These are phyloP conservation scores for Zaprionus davidi DNA, from an alignment of 1,140 invertebrate species.

Conservation along the genomic window DNA sequence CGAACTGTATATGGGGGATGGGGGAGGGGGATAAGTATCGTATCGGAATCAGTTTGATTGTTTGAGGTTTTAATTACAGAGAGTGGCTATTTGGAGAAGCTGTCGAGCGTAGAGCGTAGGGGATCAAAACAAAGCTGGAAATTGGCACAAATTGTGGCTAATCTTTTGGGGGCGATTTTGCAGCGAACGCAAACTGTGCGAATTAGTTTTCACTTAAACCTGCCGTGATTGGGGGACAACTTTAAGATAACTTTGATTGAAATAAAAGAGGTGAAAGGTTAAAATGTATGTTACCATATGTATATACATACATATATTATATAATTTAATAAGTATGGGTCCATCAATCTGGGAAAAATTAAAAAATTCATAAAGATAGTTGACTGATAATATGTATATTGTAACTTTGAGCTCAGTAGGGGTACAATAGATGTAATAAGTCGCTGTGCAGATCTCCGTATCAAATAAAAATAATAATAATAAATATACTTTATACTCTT, in stretches of 20 bases:
- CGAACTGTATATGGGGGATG: no score
- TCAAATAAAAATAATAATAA: no score
- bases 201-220: conserved; percentile 13
- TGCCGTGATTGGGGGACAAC: not conserved
- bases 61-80: conserved; percentile 62
- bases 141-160: conserved; percentile 53
- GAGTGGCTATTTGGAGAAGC: conserved; percentile 50
- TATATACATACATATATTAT: no score
- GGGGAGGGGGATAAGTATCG: conserved; percentile 12
- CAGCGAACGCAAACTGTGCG: not conserved
- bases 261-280: not conserved
- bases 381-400: no score
- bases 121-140: conserved; percentile 51
- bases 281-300: no score
- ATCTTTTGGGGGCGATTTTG: conserved; percentile 24
- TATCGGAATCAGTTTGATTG: conserved; percentile 49
- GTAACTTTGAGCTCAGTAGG: no score
- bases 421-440: no score
- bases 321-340: no score
- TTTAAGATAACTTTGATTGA: not conserved
- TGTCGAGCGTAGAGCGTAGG: conserved; percentile 10
- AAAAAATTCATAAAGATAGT: no score
- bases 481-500: no score
- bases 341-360: no score
- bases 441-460: no score